phyloP scores from a whole-genome alignment of 2,888 invertebrate species.

The Lochmaea crataegi region DNA sequence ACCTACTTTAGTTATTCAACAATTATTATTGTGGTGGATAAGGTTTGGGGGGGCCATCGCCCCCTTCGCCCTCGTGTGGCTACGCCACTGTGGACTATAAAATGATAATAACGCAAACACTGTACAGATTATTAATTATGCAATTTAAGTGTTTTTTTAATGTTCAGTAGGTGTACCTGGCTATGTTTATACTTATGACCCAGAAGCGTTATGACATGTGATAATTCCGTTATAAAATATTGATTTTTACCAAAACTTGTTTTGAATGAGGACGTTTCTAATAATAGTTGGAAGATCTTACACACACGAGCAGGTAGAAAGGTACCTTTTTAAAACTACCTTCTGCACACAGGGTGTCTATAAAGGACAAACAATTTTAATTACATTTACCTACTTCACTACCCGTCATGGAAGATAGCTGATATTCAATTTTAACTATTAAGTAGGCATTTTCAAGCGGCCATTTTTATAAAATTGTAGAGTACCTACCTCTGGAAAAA shows the following conservation, averaged over 20 bases:
- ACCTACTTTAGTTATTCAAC: too few species aligned
- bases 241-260: constrained; percentile 5
- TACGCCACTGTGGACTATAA: too few species aligned
- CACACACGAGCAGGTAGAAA: constrained; percentile 3
- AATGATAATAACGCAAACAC: too few species aligned
- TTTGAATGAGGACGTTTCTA: constrained; percentile 2
- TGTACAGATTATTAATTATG: too few species aligned
- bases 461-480: too few species aligned
- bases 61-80: too few species aligned
- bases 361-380: not conserved
- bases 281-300: not conserved
- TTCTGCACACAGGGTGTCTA: not conserved
- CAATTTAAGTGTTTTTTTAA: not conserved
- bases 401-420: not conserved
- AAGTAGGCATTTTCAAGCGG: not conserved
- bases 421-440: not conserved
- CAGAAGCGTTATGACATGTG: not conserved
- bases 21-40: too few species aligned
- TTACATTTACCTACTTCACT: not conserved
- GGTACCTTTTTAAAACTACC: constrained; percentile 1
- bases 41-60: too few species aligned
- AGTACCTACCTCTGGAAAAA: too few species aligned
- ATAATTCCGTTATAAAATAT: constrained; percentile 6
- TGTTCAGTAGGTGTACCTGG: not conserved
- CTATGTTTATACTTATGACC: not conserved